phyloP scores from a whole-genome alignment of 2,797 vertebrate species.

The Fratercula arctica region DNA sequence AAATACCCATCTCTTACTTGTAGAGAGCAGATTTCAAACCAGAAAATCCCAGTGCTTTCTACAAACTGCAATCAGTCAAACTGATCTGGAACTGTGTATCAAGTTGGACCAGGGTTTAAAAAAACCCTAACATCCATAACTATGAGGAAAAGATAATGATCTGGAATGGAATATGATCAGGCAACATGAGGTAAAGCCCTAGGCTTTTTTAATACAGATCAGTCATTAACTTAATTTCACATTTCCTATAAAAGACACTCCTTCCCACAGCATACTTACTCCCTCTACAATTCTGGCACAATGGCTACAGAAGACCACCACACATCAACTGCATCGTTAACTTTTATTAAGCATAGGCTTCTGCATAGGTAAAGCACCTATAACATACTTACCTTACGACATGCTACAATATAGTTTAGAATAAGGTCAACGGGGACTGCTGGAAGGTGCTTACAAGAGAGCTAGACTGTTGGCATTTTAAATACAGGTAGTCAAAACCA shows the following conservation, averaged over 20 bases:
- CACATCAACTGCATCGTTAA: not conserved
- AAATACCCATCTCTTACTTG: not conserved
- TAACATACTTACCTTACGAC: not conserved
- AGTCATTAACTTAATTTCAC: not conserved
- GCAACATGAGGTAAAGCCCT: not conserved
- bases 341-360: not conserved
- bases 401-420: rapidly evolving
- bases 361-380: not conserved
- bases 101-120: not conserved
- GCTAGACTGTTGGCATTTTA: not conserved
- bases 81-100: not conserved
- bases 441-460: not conserved
- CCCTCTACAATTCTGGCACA: not conserved
- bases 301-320: not conserved
- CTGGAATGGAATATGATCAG: not conserved
- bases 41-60: not conserved
- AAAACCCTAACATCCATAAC: not conserved
- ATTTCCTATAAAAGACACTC: not conserved
- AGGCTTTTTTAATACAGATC: not conserved
- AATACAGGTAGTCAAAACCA: not conserved
- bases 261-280: not conserved
- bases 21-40: not conserved
- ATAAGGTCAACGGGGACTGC: not conserved
- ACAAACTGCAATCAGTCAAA: not conserved
- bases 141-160: not conserved